Evolutionary conservation across 2,888 invertebrate species (phyloP).

Genomic region (Netelia melanura): DNA sequence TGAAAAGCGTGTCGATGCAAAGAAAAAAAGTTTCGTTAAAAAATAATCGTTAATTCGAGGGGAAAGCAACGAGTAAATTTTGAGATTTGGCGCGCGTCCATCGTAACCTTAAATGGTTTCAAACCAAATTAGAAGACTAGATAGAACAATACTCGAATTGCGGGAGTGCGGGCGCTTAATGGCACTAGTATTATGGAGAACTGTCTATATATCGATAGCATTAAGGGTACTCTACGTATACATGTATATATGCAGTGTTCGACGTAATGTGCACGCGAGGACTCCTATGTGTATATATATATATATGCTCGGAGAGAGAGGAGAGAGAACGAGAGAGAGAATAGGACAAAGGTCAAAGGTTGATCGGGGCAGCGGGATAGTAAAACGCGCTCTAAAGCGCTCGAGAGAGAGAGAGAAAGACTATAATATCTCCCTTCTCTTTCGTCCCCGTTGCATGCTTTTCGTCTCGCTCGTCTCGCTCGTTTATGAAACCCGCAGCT

Average conservation of each 20-base stretch:
- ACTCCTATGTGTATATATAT: neutral
- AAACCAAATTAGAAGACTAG: conserved; percentile 7
- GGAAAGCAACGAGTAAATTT: neutral
- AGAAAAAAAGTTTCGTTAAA: neutral
- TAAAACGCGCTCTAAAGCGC: conserved; percentile 15
- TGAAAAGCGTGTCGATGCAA: neutral
- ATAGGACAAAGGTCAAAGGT: conserved; percentile 59
- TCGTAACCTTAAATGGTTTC: conserved; percentile 16
- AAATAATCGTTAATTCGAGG: neutral
- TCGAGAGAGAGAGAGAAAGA: conserved; percentile 5
- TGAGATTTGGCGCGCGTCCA: neutral
- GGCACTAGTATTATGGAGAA: neutral
- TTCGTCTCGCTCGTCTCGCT: conserved; percentile 25
- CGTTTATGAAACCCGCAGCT: conserved; percentile 28
- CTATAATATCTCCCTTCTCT: conserved; percentile 9
- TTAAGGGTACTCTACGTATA: neutral
- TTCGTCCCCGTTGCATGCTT: conserved; percentile 7
- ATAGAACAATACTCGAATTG: neutral
- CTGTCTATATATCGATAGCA: neutral
- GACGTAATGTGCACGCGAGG: conserved; percentile 48
- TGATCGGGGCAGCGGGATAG: conserved; percentile 27
- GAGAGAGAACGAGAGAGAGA: neutral
- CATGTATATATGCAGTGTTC: neutral
- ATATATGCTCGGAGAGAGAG: neutral
- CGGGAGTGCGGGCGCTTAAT: neutral